phyloP scores from a whole-genome alignment of 2,888 invertebrate species.

The Nymphalis c-album region DNA sequence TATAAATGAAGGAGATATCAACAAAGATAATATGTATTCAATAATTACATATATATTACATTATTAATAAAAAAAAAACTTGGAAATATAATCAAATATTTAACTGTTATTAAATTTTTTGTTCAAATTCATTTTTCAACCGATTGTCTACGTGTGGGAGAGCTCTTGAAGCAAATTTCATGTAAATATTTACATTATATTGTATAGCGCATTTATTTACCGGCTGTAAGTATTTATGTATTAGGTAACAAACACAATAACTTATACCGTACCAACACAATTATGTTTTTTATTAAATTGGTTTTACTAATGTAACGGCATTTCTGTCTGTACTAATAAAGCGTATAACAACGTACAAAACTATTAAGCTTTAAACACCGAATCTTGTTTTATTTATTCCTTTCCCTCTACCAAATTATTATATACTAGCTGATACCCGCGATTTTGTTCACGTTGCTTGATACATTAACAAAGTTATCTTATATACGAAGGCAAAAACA shows the following conservation, averaged over 20 bases:
- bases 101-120: background rate
- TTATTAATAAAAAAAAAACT: too few species aligned
- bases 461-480: too few species aligned
- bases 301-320: constrained; percentile 54
- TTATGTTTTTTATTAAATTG: constrained; percentile 38
- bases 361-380: constrained; percentile 78
- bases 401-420: too few species aligned
- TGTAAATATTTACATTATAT: constrained; percentile 72
- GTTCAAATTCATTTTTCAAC: background rate
- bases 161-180: constrained; percentile 32
- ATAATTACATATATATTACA: too few species aligned
- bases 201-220: constrained; percentile 77
- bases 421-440: too few species aligned
- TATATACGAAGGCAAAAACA: too few species aligned
- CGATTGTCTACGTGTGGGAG: background rate
- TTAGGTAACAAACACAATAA: constrained; percentile 48
- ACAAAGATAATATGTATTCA: too few species aligned
- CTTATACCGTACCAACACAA: constrained; percentile 49
- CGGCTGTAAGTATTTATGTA: constrained; percentile 72
- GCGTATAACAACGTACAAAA: constrained; percentile 78
- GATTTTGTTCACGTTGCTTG: too few species aligned
- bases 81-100: too few species aligned
- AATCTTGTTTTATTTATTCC: constrained; percentile 41
- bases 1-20: too few species aligned
- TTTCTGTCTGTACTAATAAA: constrained; percentile 65